phyloP scores from a whole-genome alignment of 2,113 vertebrate genomes.

The Tragelaphus strepsiceros region DNA sequence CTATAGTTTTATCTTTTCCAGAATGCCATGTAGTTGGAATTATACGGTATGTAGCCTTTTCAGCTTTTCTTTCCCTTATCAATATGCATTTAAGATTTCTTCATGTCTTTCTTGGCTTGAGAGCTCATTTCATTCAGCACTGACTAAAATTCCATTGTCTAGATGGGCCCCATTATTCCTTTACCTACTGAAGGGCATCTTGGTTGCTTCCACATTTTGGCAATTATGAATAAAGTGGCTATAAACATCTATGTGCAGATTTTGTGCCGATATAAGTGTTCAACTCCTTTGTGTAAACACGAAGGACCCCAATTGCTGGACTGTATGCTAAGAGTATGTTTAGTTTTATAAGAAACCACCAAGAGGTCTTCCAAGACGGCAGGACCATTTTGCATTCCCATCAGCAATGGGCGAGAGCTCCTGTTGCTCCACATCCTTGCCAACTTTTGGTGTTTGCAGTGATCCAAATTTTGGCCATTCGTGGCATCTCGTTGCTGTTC shows the following conservation, averaged over 20 bases:
- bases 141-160: not conserved
- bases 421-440: not conserved
- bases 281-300: not conserved
- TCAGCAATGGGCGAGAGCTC: not conserved
- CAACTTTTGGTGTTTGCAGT: not conserved
- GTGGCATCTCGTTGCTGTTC: not conserved
- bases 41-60: not conserved
- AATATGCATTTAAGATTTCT: not conserved
- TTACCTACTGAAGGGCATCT: not conserved
- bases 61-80: not conserved
- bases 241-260: not conserved
- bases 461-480: not conserved
- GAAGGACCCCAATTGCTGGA: not conserved
- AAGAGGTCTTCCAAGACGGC: not conserved
- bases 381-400: not conserved
- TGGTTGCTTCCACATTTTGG: not conserved
- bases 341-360: not conserved
- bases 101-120: not conserved
- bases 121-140: not conserved
- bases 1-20: not conserved
- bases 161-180: not conserved
- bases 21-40: not conserved
- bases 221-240: not conserved
- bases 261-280: not conserved
- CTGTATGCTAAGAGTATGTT: not conserved